Evolutionary conservation across 1,140 invertebrate species (phyloP).

Genomic region (Zophobas atratus): DNA sequence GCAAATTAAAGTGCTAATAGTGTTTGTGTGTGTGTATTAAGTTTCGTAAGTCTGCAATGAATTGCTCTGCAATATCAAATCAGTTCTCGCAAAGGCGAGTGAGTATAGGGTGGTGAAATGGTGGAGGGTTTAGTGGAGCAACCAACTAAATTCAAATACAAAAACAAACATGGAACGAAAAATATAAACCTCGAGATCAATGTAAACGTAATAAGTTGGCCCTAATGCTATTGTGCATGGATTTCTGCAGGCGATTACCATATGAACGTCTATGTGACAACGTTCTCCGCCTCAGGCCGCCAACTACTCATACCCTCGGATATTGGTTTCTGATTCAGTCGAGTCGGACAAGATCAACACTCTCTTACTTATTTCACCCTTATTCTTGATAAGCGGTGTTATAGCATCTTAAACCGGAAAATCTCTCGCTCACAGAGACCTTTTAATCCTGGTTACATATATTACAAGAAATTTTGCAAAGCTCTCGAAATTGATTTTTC

Average conservation of each 20-base stretch:
- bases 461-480: conserved; percentile 22
- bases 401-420: conserved; percentile 13
- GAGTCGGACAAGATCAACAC: conserved; percentile 67
- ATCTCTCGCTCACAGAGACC: conserved; percentile 3
- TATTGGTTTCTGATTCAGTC: conserved; percentile 68
- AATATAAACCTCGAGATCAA: conserved; percentile 68
- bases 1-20: too few species aligned
- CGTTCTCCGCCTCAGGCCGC: conserved; percentile 54
- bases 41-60: background rate
- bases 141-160: conserved; percentile 66
- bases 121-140: conserved; percentile 59
- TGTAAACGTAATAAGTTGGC: conserved; percentile 69
- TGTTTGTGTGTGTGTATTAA: too few species aligned
- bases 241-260: conserved; percentile 68
- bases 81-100: conserved; percentile 26
- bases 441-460: conserved; percentile 9
- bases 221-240: conserved; percentile 67
- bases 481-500: conserved; percentile 24
- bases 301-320: conserved; percentile 62
- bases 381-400: conserved; percentile 51
- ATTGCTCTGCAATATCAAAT: conserved; percentile 24
- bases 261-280: conserved; percentile 61
- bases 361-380: conserved; percentile 56
- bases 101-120: conserved; percentile 5
- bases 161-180: conserved; percentile 66